phyloP scores from a whole-genome alignment of 2,888 invertebrate species.

The Ennomos fuscantarius region DNA sequence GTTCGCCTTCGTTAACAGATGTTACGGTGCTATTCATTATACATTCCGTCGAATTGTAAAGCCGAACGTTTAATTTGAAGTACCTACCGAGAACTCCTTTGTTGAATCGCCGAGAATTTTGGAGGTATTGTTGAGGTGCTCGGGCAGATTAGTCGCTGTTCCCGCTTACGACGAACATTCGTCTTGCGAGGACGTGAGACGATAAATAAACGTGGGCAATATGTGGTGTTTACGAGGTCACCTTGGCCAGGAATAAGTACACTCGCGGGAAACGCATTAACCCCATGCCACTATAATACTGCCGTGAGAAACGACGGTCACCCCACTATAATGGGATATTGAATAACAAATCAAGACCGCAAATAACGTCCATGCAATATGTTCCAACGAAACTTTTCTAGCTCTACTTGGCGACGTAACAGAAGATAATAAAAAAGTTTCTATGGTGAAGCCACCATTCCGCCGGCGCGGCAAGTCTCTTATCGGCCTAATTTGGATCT shows the following conservation, averaged over 20 bases:
- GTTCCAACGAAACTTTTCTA: constrained; percentile 49
- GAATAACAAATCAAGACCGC: constrained; percentile 51
- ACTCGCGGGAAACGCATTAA: constrained; percentile 51
- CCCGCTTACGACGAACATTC: constrained; percentile 64
- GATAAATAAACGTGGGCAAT: constrained; percentile 72
- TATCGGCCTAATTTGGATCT: constrained; percentile 81
- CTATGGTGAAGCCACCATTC: constrained; percentile 58
- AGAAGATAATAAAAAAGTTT: constrained; percentile 71
- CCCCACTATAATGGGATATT: constrained; percentile 53
- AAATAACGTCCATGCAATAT: constrained; percentile 52
- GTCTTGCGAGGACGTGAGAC: constrained; percentile 63
- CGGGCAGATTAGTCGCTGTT: constrained; percentile 70
- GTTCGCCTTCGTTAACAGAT: constrained; percentile 86
- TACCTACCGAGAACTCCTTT: constrained; percentile 79
- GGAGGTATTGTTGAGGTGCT: constrained; percentile 67
- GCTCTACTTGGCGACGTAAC: constrained; percentile 42
- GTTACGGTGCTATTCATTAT: constrained; percentile 85
- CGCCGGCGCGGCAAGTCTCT: constrained; percentile 66
- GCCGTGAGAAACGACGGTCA: constrained; percentile 52
- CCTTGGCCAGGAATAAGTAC: constrained; percentile 31
- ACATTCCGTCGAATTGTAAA: constrained; percentile 85
- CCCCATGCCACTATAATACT: constrained; percentile 43
- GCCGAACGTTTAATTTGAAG: constrained; percentile 85
- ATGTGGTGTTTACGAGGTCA: constrained; percentile 50
- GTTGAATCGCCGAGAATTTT: constrained; percentile 65